A percentile compares a stretch with the other conserved stretches of the same genome.
Conservation (phyloP, 1,140 invertebrate species). For the Hermetia illucens region DNA sequence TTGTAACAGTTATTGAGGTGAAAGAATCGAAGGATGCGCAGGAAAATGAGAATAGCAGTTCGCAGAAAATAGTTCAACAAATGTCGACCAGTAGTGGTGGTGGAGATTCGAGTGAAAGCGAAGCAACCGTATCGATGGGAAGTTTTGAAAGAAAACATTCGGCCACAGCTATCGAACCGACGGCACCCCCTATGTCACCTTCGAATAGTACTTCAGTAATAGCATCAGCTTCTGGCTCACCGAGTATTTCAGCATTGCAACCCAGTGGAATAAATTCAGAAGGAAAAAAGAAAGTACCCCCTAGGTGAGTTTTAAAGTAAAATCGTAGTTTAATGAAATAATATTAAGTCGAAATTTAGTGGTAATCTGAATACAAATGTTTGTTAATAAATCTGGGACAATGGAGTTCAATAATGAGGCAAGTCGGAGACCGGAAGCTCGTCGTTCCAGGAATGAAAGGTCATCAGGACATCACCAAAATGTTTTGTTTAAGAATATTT, state of each 20-base stretch:
- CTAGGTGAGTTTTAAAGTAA: constrained; percentile 31
- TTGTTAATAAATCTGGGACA: too few species aligned
- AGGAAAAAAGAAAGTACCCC: constrained; percentile 43
- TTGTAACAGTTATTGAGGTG: constrained; percentile 79
- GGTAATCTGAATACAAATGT: too few species aligned
- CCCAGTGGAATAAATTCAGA: constrained; percentile 25
- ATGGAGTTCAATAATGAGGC: too few species aligned
- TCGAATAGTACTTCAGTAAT: constrained; percentile 6
- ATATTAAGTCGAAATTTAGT: too few species aligned
- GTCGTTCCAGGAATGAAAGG: not conserved
- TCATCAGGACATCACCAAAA: too few species aligned
- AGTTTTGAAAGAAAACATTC: constrained; percentile 10
- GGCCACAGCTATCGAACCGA: constrained; percentile 11
- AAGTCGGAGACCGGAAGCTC: too few species aligned
- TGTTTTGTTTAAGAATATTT: too few species aligned
- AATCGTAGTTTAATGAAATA: too few species aligned
- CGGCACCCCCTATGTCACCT: constrained; percentile 24
- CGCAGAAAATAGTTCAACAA: constrained; percentile 18
- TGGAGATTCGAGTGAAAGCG: constrained; percentile 8
- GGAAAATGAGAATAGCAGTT: constrained; percentile 31
- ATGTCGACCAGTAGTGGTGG: not conserved
- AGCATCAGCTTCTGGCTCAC: constrained; percentile 12
- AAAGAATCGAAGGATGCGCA: constrained; percentile 38
- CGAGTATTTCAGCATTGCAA: constrained; percentile 32
- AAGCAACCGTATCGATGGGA: constrained; percentile 5